Base-by-base conservation (phyloP, 2,888 invertebrate species). In the Agriotes lineatus region DNA sequence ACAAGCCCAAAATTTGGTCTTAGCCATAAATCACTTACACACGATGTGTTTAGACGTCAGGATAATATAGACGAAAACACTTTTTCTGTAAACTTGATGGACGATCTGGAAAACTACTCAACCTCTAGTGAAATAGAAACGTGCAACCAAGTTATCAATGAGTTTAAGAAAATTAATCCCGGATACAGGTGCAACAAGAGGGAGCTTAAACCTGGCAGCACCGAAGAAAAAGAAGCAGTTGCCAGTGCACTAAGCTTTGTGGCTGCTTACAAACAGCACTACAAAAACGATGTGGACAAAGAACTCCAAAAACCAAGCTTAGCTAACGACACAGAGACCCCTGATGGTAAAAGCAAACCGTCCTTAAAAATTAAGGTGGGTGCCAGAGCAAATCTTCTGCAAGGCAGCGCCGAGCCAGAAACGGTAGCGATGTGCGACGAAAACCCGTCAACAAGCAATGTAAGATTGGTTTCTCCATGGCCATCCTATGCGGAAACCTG, bases 381-480 rank as follows among this genome's bases (percentile, higher is more conserved):
- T n/a, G 65, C 68, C n/a, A 72, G 69, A 42, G 22, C 62, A 30
- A 69, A 66, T 52, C 19, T 63, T 7, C 25, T 71, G 1, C 72
- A 72, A 56, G 65, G 61, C 7, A 22, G 18, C 3, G 37, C 58
- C 14, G 37, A 44, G 10, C 59, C 50, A 1, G 63, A 52, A n/a
- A 10, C 7, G 1, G 16, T 39, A 0, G 59, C 57, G 12, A 9
- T 9, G 12, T 12, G 25, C 16, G 61, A 65, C 9, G 30, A 54
- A 2, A 25, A 69, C 6, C 64, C 1, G 9, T 58, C 64, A 7
- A 56, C 33, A 14, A 20, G 22, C 20, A 59, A 69, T 16, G 70
- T 66, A 37, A 69, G 60, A 39, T 44, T 62, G 19, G 22, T 48
- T 1, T 65, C 66, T 5, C 70, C 72, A 9, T 74, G 70, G 73